phyloP scores from a whole-genome alignment of 2,797 vertebrate genomes.

The Pseudochromis fuscus region DNA sequence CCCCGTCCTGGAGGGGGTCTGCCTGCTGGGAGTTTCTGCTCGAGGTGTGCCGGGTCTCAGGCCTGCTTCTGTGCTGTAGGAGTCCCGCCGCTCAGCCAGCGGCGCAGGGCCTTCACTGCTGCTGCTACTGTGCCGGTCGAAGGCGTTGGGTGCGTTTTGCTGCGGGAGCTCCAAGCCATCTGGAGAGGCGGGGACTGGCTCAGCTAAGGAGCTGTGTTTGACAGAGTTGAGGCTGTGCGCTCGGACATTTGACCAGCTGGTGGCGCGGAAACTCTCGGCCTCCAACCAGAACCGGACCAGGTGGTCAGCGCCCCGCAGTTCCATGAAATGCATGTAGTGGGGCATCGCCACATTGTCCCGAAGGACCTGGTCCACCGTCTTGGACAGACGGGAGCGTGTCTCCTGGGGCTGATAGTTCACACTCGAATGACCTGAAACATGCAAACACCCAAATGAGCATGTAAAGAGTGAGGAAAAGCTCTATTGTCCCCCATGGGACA shows the following conservation, averaged over 20 bases:
- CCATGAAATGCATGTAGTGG: constrained; percentile 95
- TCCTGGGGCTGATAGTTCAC: constrained; percentile 95
- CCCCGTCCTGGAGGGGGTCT: constrained; percentile 83
- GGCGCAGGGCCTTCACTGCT: constrained; percentile 57
- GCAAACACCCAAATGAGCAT: constrained; percentile 6
- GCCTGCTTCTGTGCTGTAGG: constrained; percentile 71
- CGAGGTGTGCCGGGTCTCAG: constrained; percentile 59
- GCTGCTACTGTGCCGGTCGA: constrained; percentile 67
- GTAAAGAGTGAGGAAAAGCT: too few species aligned
- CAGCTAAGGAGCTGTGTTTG: constrained; percentile 96
- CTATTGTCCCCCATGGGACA: too few species aligned
- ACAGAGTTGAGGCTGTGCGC: constrained; percentile 97
- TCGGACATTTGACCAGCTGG: constrained; percentile 95
- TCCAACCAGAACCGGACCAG: constrained; percentile 97
- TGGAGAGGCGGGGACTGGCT: constrained; percentile 83
- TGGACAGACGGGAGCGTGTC: constrained; percentile 96
- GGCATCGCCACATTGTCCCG: constrained; percentile 91
- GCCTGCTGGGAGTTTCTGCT: constrained; percentile 77
- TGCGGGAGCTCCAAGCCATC: constrained; percentile 63
- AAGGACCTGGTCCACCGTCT: constrained; percentile 95
- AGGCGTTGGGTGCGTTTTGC: constrained; percentile 28
- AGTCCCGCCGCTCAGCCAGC: constrained; percentile 57
- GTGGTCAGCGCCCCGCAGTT: constrained; percentile 91
- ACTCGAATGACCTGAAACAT: constrained; percentile 92
- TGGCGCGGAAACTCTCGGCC: constrained; percentile 94